Conservation (phyloP, 1,140 invertebrate species). For the Drosophila prosaltans region DNA sequence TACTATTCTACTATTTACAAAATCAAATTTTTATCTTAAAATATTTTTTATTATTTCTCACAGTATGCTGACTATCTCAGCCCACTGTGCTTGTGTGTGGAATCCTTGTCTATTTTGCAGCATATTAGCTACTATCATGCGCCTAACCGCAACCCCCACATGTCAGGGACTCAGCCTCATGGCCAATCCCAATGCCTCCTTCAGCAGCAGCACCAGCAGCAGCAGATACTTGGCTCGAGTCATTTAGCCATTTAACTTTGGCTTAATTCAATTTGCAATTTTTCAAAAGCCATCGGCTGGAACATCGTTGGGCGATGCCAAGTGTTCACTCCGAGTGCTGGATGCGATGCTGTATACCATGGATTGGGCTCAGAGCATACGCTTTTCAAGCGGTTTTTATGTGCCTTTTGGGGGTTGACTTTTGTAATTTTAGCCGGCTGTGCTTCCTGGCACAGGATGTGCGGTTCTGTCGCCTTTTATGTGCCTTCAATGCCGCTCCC, state of each 20-base stretch:
- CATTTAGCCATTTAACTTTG: slow-evolving; percentile 83
- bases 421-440: slow-evolving; percentile 77
- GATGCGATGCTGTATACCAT: slow-evolving; percentile 32
- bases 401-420: slow-evolving; percentile 74
- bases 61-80: not conserved
- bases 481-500: slow-evolving; percentile 33
- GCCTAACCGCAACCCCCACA: slow-evolving; percentile 73
- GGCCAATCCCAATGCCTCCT: slow-evolving; percentile 22
- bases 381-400: slow-evolving; percentile 77
- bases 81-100: slow-evolving; percentile 39
- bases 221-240: slow-evolving; percentile 68
- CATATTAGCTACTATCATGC: slow-evolving; percentile 78
- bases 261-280: slow-evolving; percentile 83
- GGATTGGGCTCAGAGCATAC: slow-evolving; percentile 53
- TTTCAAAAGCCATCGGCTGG: slow-evolving; percentile 73
- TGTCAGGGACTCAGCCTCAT: slow-evolving; percentile 11
- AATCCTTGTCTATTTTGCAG: slow-evolving; percentile 65
- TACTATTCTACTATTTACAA: no score
- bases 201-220: not conserved
- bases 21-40: no score
- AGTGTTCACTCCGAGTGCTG: slow-evolving; percentile 18
- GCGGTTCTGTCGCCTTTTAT: slow-evolving; percentile 78
- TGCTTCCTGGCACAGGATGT: slow-evolving; percentile 76
- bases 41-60: no score
- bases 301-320: slow-evolving; percentile 25